Base-by-base conservation (phyloP, 92 coral and sea anemone genomes). In the Umimayanthus kanabou region DNA sequence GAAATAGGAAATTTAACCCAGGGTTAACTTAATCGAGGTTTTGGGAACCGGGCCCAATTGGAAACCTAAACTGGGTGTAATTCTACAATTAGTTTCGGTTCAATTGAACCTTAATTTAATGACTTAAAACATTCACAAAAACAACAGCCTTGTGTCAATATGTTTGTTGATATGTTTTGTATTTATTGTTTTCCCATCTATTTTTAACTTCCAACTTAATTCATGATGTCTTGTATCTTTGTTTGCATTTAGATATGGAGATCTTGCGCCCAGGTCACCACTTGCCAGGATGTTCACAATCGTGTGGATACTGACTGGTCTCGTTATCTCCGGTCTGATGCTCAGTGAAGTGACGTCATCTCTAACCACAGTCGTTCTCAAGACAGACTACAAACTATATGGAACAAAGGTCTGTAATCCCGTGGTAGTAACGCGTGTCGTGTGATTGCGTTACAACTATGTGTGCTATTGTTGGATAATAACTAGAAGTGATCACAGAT, bases 281-380 rank as follows among this genome's bases (percentile, higher is more conserved):
- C 39, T 43, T 0, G 92, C 85, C 47, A 84, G 92, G 5, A 23
- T 79, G n/a, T 79, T 90, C 57, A 84, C 89, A 4, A 73, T 90
- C 29, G 9, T 70, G 13, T 90, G 92, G 92, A 85, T 90, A 79
- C 67, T 80, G 20, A 42, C 76, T 79, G 92, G 92, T 66, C 77
- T 85, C 4, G 79, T 90, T 16, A 25, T 90, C 28, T 39, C 79
- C 64, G 77, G 86, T 2, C 49, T 90, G 75, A 50, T 85, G 80
- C 76, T 85, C 29, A 79, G 86, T 4, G 74, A 85, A 55, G 77
- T 90, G 18, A 90, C 92, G 39, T 78, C 89, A 47, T 66, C 87
- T 57, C 87, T 90, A 76, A 90, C 92, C 3, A 85, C 81, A 8
- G 66, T 79, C 29, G 79, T 85, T 28, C 86, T 85, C 39, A 74